Percentiles rank a stretch among this genome's conserved stretches.
Conservation (phyloP, 2,113 vertebrate species). For the Ibidorhyncha struthersii region DNA sequence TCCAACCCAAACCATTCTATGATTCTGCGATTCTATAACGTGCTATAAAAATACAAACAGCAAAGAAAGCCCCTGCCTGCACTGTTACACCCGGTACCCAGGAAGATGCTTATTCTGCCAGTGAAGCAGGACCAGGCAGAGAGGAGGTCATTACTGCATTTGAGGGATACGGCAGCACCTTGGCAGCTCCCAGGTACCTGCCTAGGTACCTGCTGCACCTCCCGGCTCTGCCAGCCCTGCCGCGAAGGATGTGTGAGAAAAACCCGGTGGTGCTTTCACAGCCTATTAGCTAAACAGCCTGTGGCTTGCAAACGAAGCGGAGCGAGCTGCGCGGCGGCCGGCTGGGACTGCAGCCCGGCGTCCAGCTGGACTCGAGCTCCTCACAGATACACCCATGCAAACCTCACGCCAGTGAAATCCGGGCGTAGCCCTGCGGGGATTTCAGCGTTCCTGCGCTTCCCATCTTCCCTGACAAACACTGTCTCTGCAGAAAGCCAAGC, state of each 20-base stretch:
- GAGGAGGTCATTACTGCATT: fast-evolving
- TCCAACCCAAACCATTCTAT: not conserved
- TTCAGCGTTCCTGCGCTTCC: not conserved
- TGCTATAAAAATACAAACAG: fast-evolving
- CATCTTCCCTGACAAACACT: not conserved
- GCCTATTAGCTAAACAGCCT: not conserved
- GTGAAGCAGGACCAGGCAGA: not conserved
- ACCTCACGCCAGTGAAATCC: not conserved
- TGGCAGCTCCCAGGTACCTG: not conserved
- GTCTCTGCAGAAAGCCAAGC: not conserved
- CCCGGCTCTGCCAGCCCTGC: not conserved
- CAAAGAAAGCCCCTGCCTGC: not conserved
- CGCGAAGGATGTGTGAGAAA: not conserved
- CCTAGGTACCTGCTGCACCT: not conserved
- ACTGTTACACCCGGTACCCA: not conserved
- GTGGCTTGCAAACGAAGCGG: not conserved
- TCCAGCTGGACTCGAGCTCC: not conserved
- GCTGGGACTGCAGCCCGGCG: not conserved
- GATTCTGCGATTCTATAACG: not conserved
- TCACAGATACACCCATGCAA: not conserved
- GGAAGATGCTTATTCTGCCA: not conserved
- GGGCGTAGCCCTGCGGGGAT: not conserved
- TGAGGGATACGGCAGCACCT: not conserved
- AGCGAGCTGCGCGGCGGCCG: not conserved
- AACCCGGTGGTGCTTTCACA: not conserved